phyloP scores from a whole-genome alignment of 2,888 invertebrate genomes.

The Orgyia antiqua region DNA sequence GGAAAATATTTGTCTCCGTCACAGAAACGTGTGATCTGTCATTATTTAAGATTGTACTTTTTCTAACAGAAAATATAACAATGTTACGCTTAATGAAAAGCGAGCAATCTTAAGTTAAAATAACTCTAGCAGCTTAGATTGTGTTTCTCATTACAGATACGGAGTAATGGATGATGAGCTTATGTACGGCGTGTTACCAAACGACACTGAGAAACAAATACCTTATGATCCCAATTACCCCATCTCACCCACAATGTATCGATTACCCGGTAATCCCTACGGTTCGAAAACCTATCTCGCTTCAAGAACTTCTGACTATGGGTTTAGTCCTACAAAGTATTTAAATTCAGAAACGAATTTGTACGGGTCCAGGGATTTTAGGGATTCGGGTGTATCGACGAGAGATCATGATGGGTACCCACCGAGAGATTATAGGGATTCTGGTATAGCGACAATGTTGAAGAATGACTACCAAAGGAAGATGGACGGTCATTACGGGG shows the following conservation, averaged over 20 bases:
- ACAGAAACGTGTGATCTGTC: too few species aligned
- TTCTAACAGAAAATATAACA: too few species aligned
- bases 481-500: constrained; percentile 65
- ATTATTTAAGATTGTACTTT: too few species aligned
- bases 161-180: constrained; percentile 68
- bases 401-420: constrained; percentile 65
- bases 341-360: constrained; percentile 52
- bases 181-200: constrained; percentile 63
- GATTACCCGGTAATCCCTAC: constrained; percentile 67
- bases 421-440: constrained; percentile 65
- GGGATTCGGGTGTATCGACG: constrained; percentile 54
- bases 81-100: too few species aligned
- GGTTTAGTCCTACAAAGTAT: constrained; percentile 70
- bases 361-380: constrained; percentile 62
- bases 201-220: constrained; percentile 64
- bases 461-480: constrained; percentile 76
- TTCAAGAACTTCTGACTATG: constrained; percentile 66
- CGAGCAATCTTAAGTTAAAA: too few species aligned
- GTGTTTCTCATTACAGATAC: constrained; percentile 62
- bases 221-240: constrained; percentile 71
- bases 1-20: too few species aligned
- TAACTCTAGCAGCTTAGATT: too few species aligned
- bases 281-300: constrained; percentile 69
- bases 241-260: constrained; percentile 70
- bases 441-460: constrained; percentile 69